These are phyloP conservation scores for Drosophila kepulauana DNA, from an alignment of 1,140 invertebrate species.

Conservation along the genomic window DNA sequence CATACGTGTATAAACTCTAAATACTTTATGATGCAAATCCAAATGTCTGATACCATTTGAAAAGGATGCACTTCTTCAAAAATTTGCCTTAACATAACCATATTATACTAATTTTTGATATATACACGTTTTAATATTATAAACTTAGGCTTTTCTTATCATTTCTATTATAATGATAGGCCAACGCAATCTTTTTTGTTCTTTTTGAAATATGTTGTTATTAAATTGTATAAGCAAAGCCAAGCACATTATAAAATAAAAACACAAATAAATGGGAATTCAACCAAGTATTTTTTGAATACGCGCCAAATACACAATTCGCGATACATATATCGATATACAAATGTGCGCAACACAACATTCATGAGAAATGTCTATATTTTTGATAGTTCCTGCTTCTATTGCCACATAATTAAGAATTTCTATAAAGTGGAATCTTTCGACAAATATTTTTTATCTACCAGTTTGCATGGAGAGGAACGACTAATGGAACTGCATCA, in stretches of 20 bases:
- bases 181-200: conserved; percentile 49
- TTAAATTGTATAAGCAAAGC: conserved; percentile 49
- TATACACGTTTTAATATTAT: conserved; percentile 53
- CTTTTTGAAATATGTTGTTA: conserved; percentile 57
- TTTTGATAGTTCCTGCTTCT: neutral
- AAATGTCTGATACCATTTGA: conserved; percentile 64
- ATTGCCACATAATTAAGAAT: no score
- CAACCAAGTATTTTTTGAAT: conserved; percentile 7
- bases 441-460: no score
- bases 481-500: no score
- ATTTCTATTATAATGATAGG: conserved; percentile 56
- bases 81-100: conserved; percentile 63
- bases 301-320: neutral
- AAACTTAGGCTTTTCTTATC: conserved; percentile 39
- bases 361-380: neutral
- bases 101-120: conserved; percentile 67
- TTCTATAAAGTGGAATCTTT: no score
- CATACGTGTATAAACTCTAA: conserved; percentile 31
- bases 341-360: neutral
- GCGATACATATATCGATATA: conserved; percentile 2
- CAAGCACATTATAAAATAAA: conserved; percentile 34
- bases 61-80: conserved; percentile 61
- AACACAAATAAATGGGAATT: neutral
- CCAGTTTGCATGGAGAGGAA: no score
- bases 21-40: conserved; percentile 63